These are phyloP conservation scores for Oryzias woworae DNA, from an alignment of 2,113 vertebrate species.

Conservation along the genomic window DNA sequence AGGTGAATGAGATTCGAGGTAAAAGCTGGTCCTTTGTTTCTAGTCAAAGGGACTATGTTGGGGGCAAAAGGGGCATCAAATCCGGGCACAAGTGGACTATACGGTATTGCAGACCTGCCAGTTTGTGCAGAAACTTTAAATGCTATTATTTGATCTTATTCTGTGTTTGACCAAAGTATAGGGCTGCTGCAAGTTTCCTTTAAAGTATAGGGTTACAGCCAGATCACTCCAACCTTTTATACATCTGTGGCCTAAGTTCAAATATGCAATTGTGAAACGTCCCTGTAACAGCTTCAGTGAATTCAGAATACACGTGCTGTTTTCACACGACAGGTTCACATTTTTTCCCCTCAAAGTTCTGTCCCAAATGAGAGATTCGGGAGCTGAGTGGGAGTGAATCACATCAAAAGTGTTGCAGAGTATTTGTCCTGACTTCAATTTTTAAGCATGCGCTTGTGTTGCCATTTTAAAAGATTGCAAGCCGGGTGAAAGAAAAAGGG, in stretches of 20 bases:
- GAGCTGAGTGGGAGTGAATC: constrained; percentile 51
- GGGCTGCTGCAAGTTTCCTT: constrained; percentile 46
- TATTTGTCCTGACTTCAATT: constrained; percentile 67
- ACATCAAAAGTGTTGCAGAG: constrained; percentile 49
- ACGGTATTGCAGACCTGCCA: constrained; percentile 43
- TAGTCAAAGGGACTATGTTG: constrained; percentile 20
- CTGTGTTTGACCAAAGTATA: constrained; percentile 65
- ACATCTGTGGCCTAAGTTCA: constrained; percentile 42
- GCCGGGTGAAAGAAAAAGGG: constrained; percentile 64
- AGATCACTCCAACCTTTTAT: constrained; percentile 39
- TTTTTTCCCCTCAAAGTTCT: constrained; percentile 68
- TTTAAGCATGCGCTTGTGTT: constrained; percentile 69
- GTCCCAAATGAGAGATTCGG: constrained; percentile 52
- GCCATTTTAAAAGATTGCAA: constrained; percentile 71
- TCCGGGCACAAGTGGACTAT: constrained; percentile 46
- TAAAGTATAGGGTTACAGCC: constrained; percentile 48
- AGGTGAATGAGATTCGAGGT: constrained; percentile 36
- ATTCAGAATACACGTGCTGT: constrained; percentile 24
- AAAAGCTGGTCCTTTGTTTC: constrained; percentile 58
- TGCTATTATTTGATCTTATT: constrained; percentile 59
- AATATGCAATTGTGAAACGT: constrained; percentile 53
- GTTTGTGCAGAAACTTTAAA: constrained; percentile 46
- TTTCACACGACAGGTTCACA: constrained; percentile 45
- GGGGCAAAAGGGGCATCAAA: constrained; percentile 32
- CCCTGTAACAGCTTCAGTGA: constrained; percentile 22